phyloP scores from a whole-genome alignment of 2,888 invertebrate genomes.

The Anoplius nigerrimus region DNA sequence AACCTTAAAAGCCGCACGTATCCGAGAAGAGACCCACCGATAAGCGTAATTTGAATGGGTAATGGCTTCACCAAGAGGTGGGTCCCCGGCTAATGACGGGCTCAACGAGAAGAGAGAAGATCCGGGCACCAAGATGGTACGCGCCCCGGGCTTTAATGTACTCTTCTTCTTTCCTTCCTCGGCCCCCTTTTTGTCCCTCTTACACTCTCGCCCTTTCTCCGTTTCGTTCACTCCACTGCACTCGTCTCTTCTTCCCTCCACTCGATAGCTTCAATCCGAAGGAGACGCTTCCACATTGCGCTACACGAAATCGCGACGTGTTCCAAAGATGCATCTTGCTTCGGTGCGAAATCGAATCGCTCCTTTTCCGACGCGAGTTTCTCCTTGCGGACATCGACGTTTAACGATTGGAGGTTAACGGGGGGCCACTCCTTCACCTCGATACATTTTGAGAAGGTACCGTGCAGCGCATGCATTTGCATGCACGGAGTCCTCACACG shows the following conservation, averaged over 20 bases:
- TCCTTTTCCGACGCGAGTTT: slow-evolving; percentile 23
- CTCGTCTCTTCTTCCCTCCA: slow-evolving; percentile 25
- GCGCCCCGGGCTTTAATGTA: slow-evolving; percentile 36
- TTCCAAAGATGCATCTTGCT: slow-evolving; percentile 22
- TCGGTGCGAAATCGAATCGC: slow-evolving; percentile 33
- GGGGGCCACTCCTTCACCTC: too few species aligned
- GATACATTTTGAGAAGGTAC: too few species aligned
- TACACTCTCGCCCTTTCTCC: slow-evolving; percentile 31
- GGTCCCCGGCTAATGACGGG: slow-evolving; percentile 59
- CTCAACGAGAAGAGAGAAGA: slow-evolving; percentile 35
- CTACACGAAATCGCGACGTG: slow-evolving; percentile 38
- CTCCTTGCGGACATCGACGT: too few species aligned
- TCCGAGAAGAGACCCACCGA: slow-evolving; percentile 55
- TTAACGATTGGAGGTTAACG: too few species aligned
- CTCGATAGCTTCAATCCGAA: slow-evolving; percentile 21
- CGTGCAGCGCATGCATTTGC: too few species aligned
- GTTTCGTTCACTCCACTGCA: slow-evolving; percentile 34
- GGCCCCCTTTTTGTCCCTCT: slow-evolving; percentile 10
- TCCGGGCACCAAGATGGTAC: slow-evolving; percentile 46
- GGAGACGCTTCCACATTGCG: slow-evolving; percentile 40
- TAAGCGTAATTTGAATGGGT: slow-evolving; percentile 70
- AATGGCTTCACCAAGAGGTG: slow-evolving; percentile 62
- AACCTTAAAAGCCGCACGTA: slow-evolving; percentile 60
- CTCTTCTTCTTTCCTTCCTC: slow-evolving; percentile 30
- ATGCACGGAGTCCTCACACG: too few species aligned